Conservation (phyloP, 2,113 vertebrate genomes). For the Anolis sagrei region DNA sequence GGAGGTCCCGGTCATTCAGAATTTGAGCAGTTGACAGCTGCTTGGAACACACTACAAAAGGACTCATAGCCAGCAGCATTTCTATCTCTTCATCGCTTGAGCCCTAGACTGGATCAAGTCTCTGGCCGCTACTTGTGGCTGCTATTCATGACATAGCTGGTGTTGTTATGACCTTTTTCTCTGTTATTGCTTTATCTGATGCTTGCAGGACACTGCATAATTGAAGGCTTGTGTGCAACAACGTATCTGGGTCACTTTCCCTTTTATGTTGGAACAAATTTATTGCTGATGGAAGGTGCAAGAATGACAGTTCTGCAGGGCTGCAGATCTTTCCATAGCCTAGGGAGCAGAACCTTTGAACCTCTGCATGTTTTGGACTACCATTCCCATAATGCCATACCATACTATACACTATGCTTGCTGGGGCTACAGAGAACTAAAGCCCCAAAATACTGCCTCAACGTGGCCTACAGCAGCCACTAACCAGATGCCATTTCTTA, state of each 20-base stretch:
- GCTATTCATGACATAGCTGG: slow-evolving; percentile 69
- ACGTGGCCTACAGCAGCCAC: not conserved
- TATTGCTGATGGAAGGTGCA: slow-evolving; percentile 41
- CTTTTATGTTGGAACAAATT: slow-evolving; percentile 32
- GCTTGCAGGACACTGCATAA: slow-evolving; percentile 58
- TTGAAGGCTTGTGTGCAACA: slow-evolving; percentile 47
- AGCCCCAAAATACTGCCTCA: no score
- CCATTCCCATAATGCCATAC: not conserved
- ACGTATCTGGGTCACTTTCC: slow-evolving; percentile 54
- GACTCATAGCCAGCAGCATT: slow-evolving; percentile 69
- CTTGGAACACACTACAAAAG: slow-evolving; percentile 67
- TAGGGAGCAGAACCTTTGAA: not conserved
- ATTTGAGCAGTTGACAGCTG: slow-evolving; percentile 72
- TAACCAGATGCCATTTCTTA: not conserved
- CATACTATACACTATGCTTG: not conserved
- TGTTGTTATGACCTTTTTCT: slow-evolving; percentile 70
- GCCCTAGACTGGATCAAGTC: slow-evolving; percentile 66
- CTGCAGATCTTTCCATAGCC: not conserved
- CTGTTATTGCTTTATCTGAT: slow-evolving; percentile 64
- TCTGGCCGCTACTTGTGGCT: slow-evolving; percentile 74
- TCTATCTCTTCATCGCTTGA: slow-evolving; percentile 74
- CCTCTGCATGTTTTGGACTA: not conserved
- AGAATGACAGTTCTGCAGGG: slow-evolving; percentile 8
- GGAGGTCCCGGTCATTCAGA: slow-evolving; percentile 67
- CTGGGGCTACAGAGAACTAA: no score